Conservation (phyloP, 2,113 vertebrate species). For the Clinocottus analis region DNA sequence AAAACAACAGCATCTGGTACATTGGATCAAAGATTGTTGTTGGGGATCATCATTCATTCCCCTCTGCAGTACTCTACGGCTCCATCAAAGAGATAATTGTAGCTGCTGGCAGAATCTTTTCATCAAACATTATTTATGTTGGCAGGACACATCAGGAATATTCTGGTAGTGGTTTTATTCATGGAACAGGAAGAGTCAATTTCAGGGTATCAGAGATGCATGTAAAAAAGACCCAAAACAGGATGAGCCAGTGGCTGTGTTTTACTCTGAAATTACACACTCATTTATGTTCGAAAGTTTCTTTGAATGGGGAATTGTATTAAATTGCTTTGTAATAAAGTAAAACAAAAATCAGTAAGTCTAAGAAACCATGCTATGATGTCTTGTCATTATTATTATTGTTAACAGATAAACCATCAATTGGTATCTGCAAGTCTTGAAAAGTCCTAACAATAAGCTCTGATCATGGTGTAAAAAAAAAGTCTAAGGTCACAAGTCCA, state of each 20-base stretch:
- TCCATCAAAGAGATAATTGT: constrained; percentile 24
- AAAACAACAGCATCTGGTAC: background rate
- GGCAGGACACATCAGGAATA: constrained; percentile 25
- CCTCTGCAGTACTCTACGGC: background rate
- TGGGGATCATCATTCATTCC: background rate
- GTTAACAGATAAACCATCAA: background rate
- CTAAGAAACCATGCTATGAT: background rate
- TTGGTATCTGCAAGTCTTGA: background rate
- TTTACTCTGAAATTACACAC: background rate
- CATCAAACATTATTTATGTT: constrained; percentile 21
- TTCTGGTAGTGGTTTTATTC: constrained; percentile 8
- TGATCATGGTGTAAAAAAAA: background rate
- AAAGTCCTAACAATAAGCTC: background rate
- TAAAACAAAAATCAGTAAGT: background rate
- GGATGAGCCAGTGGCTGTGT: background rate
- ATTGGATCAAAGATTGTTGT: constrained; percentile 7
- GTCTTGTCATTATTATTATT: background rate
- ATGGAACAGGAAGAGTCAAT: constrained; percentile 30
- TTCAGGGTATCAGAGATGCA: constrained; percentile 4
- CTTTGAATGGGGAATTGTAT: constrained; percentile 49
- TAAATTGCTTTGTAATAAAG: constrained; percentile 62
- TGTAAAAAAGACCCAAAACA: background rate
- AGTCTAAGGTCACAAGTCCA: background rate
- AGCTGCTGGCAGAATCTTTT: constrained; percentile 1
- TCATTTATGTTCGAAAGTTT: constrained; percentile 9